Base-by-base conservation (phyloP, 2,888 invertebrate genomes). In the Xanthia togata region DNA sequence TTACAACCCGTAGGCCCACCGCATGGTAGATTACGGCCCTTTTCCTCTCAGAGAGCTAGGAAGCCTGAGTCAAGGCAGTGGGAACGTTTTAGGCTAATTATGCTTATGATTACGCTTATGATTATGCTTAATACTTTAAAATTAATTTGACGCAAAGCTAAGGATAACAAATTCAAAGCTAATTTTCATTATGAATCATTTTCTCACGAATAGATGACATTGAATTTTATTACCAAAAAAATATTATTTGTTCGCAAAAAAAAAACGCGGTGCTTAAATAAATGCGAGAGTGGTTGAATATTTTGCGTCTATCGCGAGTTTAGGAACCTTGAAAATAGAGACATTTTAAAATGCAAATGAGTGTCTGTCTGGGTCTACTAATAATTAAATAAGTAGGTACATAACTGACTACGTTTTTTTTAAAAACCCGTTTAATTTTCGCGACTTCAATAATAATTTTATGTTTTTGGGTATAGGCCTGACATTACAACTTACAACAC, bases 291-390 rank as follows among this genome's bases (percentile, higher is more conserved):
- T 76, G 64, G 73, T 70, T 76, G 76, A 81, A 88, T 89, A 87
- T 80, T 86, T 86, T 79, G 71, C 67, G 75, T 87, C 75, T 84
- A 87, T 88, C 84, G 76, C 86, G 67, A 82, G 68, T 81, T 83
- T 75, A 78, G 67, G 86, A 86, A 87, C 91, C 92, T 91, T 91
- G 91, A 86, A 88, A 90, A 89, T 87, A 89, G 85, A 89, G 86
- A 88, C 90, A 90, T 91, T 91, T 92, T 88, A 90, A 90, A 89
- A 90, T 91, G 90, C 88, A 90, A 92, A 91, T 91, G 76, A 80
- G 74, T 76, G 86, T 89, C 91, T 90, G 89, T 89, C 91, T 90
- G 89, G 86, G 84, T 87, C 85, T 85, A 84, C 75, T 76, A 85
- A 89, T 90, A 87, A 91, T 89, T 87, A 88, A 81, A 73, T 81